Base-by-base conservation (phyloP, 2,797 vertebrate genomes). In the Prunella strophiata region DNA sequence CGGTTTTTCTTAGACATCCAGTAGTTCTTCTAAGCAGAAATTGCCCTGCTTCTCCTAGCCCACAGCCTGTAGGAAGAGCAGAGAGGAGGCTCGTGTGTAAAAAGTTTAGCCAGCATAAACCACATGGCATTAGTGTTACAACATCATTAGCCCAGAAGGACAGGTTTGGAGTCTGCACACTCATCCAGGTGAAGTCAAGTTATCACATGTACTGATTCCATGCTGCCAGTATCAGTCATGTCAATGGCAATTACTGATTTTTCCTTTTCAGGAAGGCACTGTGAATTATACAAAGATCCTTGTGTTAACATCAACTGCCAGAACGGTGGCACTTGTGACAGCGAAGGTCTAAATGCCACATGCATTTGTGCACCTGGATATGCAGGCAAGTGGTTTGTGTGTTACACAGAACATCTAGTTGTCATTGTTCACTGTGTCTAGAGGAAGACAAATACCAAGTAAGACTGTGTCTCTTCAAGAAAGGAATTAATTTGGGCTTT, bases 231-330 rank as follows among this genome's bases (percentile, higher is more conserved):
- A 23, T n/a, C 12, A 7, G 14, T 67, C 54, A 55, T 17, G 13
- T 66, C 75, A 92, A 86, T 42, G 71, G 55, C 48, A 67, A 16
- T 72, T 66, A 48, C 74, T 83, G 30, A 40, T 89, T 78, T 88
- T 94, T 62, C n/a, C 59, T 68, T 94, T 92, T 62, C 96, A 99
- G 99, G 99, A 75, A 98, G 97, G 91, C 99, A 99, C 95, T 99
- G 99, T 96, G 99, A 99, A 94, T 97, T 99, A 54, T 99, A 98
- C 97, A 99, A 98, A 97, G 99, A 99, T 95, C 99, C 99, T 17
- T 99, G 99, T 84, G 93, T 99, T 92, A 99, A 98, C 66, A 92
- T 99, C 95, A 98, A 94, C 96, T 99, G 99, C 97, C 98, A 98
- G 96, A 99, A 99, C 0, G 99, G 99, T 94, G 99, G 99, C 38